Base-by-base conservation (phyloP, 2,888 invertebrate species). In the Rapana venosa region DNA sequence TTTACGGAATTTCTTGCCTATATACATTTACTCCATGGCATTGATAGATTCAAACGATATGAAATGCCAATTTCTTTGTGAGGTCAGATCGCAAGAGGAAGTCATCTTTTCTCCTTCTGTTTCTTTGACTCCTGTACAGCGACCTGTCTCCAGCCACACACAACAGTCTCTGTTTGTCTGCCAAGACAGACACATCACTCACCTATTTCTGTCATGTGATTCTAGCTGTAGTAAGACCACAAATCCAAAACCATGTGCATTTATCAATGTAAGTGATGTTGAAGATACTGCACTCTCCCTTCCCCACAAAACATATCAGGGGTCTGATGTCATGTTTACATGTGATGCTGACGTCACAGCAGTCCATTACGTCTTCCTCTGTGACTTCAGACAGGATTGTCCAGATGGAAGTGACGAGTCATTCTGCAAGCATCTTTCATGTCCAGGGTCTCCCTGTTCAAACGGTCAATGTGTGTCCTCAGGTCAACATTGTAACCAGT, bases 321-420 rank as follows among this genome's bases (percentile, higher is more conserved):
- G 13, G 0, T 36, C 36, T 26, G 22, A 17, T 47, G 81, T 1
- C 47, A 30, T 6, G 81, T 83, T 83, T 47, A 2, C 0, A 83
- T 83, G 81, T 83, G 81, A 47, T 47, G 81, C 36, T 83, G 81
- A 47, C 30, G 26, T 47, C 47, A 83, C 81, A 47, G 22, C 47
- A 47, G 47, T 83, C 11, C 81, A 36, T 83, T 83, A 83, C 81
- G 13, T 22, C 20, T 47, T 83, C 6, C 36, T 83, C 22, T 83
- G 81, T 83, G 47, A 83, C 47, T 83, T 83, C 26, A 83, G 22
- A 83, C 36, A 83, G 30, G 32, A 83, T 22, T 83, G 81, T 83
- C 47, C 81, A 83, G 81, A 83, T 22, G 6, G 20, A 22, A 36
- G 81, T 83, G 81, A 83, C 20, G 81, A 83, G 47, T 83, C 81